Base-by-base conservation (phyloP, 92 coral and sea anemone species). In the Umimayanthus kanabou region DNA sequence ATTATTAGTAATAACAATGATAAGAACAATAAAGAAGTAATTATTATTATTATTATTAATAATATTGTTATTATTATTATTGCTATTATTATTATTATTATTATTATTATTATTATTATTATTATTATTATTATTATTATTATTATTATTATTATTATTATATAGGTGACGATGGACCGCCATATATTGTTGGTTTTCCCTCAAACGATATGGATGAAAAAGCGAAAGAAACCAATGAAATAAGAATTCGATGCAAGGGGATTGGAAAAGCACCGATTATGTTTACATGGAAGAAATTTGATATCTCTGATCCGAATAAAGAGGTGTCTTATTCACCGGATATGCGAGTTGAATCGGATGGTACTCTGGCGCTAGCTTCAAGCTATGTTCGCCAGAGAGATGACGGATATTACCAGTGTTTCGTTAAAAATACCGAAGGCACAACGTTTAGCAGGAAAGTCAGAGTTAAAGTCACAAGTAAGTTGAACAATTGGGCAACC, bases 371-470 rank as follows among this genome's bases (percentile, higher is more conserved):
- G 37, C 2, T 33, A 33, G 37, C 37, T 3, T 50, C 33, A 26
- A 42, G 3, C 5, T 49, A 11, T 9, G 11, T 80, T 30, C 26
- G 10, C 18, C 23, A 5, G 3, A 26, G 1, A 0, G 73, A 69
- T 16, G 87, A 83, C 4, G 87, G 87, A 0, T 67, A 69, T 20
- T 83, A 83, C 40, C 87, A 83, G 47, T 83, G 87, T 71, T 83
- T 83, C 26, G 87, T 47, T 16, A 42, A 37, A 9, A 83, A 83
- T 40, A 26, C 39, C 28, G 40, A 65, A 18, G 87, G 87, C 9
- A 83, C 87, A 83, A 70, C 78, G 6, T 83, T 83, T 50, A 83
- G 78, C 45, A 69, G 87, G 49, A 83, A 83, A 47, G 43, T 83
- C 9, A 83, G 55, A 83, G 65, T 83, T 26, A 69, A 47, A 14